These are phyloP conservation scores for Abrostola tripartita DNA, from an alignment of 2,888 invertebrate species.

Conservation along the genomic window DNA sequence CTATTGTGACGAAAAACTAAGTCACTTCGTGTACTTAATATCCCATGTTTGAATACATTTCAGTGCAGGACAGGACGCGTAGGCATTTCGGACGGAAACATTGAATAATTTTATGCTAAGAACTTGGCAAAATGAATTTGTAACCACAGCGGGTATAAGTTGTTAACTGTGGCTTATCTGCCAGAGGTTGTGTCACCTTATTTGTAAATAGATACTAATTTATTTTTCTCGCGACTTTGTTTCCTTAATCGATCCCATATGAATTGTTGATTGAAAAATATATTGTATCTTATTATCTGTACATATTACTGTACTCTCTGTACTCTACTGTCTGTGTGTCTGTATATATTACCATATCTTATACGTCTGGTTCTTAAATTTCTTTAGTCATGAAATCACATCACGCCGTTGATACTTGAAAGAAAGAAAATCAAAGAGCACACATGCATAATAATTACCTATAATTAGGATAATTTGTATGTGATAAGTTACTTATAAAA, in stretches of 20 bases:
- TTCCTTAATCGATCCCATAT: neutral
- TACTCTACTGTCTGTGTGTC: too few relatives aligned
- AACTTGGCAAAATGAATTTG: slow-evolving; percentile 68
- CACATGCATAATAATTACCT: too few relatives aligned
- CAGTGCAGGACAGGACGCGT: slow-evolving; percentile 57
- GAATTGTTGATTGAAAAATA: neutral
- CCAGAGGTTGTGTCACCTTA: neutral
- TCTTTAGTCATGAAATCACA: too few relatives aligned
- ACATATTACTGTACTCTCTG: too few relatives aligned
- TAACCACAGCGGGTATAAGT: slow-evolving; percentile 34
- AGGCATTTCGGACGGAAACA: slow-evolving; percentile 69
- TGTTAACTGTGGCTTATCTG: slow-evolving; percentile 33
- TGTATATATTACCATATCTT: too few relatives aligned
- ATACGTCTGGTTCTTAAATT: too few relatives aligned
- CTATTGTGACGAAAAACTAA: neutral
- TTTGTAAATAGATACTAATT: neutral
- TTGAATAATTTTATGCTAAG: slow-evolving; percentile 71
- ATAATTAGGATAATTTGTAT: too few relatives aligned
- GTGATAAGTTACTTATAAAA: too few relatives aligned
- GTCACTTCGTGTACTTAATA: slow-evolving; percentile 41
- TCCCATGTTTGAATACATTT: slow-evolving; percentile 58
- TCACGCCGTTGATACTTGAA: too few relatives aligned
- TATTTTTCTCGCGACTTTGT: neutral
- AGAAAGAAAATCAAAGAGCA: too few relatives aligned
- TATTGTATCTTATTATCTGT: too few relatives aligned